Base-by-base conservation (phyloP, 2,113 vertebrate genomes). In the Lophotis ruficrista region DNA sequence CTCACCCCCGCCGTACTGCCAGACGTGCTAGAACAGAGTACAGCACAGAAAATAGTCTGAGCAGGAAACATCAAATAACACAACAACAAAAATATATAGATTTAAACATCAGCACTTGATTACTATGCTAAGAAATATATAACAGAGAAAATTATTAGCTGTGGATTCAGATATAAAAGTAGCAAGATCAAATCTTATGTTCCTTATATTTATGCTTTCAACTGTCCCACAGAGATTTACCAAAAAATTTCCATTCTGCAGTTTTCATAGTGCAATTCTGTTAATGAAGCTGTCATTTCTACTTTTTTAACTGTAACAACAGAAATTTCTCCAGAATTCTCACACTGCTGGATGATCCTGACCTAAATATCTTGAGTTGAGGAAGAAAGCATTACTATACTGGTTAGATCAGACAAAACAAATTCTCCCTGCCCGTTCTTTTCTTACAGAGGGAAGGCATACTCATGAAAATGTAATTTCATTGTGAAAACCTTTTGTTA, bases 401-500 rank as follows among this genome's bases (percentile, higher is more conserved):
- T 60, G 61, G 43, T 79, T 24, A 48, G 43, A 81, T 62, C 41
- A 48, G 60, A 23, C 23, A 68, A 28, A 24, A 76, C 38, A 87
- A 89, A 89, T 77, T 91, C 54, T 79, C 57, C n/a, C 65, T 68
- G 62, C 87, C 43, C 70, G 70, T 57, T 54, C 45, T 85, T 84
- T 86, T 71, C 33, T 92, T 71, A 4, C 54, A 71, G 35, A 94
- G 90, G 83, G 62, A 72, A 21, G 41, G 61, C 84, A 84, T 65
- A 30, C 45, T 48, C 57, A 57, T 62, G 80, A 30, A 91, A 89
- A 83, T 37, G 17, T 5, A n/a, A 92, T 72, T 85, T 65, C 77
- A 76, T 38, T 62, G 31, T 8, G 77, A 89, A 91, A 61, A 56
- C 41, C 87, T 94, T 89, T 89, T 94, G 85, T 96, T 82, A 50